A percentile compares a stretch with the other conserved stretches of the same genome.
Evolutionary conservation across 2,888 invertebrate species (phyloP).

Genomic region (Melieria picta): DNA sequence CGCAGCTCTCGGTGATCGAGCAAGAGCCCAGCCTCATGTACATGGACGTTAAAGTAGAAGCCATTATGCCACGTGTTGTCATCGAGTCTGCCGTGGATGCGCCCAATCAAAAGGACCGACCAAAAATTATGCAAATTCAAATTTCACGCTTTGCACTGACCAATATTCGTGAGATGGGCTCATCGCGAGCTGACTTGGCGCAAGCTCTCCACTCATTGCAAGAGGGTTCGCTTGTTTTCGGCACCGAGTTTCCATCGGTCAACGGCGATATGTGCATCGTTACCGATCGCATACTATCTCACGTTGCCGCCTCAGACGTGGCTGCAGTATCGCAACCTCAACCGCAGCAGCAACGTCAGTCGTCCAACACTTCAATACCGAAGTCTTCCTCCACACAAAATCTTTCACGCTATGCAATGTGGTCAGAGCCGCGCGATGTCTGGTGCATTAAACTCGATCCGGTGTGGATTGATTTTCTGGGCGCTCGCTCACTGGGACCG

Average conservation of each 20-base stretch:
- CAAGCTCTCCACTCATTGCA: constrained; percentile 82
- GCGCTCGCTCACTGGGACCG: constrained; percentile 79
- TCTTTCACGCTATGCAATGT: constrained; percentile 70
- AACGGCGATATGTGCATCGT: constrained; percentile 79
- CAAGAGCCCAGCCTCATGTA: constrained; percentile 68
- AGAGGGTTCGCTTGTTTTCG: constrained; percentile 78
- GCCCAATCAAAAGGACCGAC: constrained; percentile 85
- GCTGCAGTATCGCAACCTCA: constrained; percentile 43
- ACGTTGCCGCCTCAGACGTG: constrained; percentile 70
- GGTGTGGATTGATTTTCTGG: constrained; percentile 92
- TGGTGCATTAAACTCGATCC: constrained; percentile 92
- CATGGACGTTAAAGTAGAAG: constrained; percentile 89
- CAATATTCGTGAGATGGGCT: constrained; percentile 71
- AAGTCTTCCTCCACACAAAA: constrained; percentile 60
- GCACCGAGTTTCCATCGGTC: constrained; percentile 81
- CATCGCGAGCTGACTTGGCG: constrained; percentile 81
- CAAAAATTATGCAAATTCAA: constrained; percentile 80
- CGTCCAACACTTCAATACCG: constrained; percentile 43
- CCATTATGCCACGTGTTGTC: constrained; percentile 85
- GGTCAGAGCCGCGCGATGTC: constrained; percentile 87
- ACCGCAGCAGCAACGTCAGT: constrained; percentile 2
- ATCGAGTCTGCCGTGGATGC: constrained; percentile 79
- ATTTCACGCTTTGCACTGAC: constrained; percentile 71
- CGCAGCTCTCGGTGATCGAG: constrained; percentile 38
- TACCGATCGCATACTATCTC: constrained; percentile 83